Base-by-base conservation (phyloP, 2,113 vertebrate species). In the Equus quagga region DNA sequence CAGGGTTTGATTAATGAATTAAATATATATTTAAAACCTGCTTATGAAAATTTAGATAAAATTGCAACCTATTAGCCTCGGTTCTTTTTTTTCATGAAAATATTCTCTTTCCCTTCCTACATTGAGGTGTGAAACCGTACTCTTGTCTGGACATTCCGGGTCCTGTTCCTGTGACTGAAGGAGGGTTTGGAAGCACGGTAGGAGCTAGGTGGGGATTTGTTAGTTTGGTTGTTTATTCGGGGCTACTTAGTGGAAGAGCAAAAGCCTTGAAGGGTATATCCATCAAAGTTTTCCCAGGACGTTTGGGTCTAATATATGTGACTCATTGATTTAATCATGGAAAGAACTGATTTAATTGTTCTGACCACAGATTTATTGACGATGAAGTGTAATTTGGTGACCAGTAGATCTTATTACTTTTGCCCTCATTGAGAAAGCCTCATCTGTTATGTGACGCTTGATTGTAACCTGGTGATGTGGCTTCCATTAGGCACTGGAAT, bases 341-440 rank as follows among this genome's bases (percentile, higher is more conserved):
- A 78, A 92, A 85, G 36, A 95, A 65, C 84, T 97, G 89, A 98
- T 95, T 96, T 97, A 97, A 97, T 96, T 97, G 85, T 96, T 91
- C 73, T 91, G 19, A 88, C 81, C 82, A 89, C 69, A 91, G 93
- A 96, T 98, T 95, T 96, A 98, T 96, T 94, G 97, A 97, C 70
- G 80, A 96, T 67, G 85, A 93, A 95, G 82, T 82, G 31, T 96
- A 97, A 94, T 97, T 97, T 75, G 56, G 56, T 94, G 90, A 62
- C 81, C 56, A 73, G 28, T 58, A 70, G 44, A 93, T 97, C 56
- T 97, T 90, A 89, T 78, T 96, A 85, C 64, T 95, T 62, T 75
- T 97, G 84, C 36, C 81, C 89, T 93, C 65, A 28, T 96, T 95
- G 90, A 60, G 81, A 86, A 94, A 75, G 24, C n/a, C 36, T 89